These are phyloP conservation scores for Tiaroga cobitis DNA, from an alignment of 2,797 vertebrate genomes.

Conservation along the genomic window DNA sequence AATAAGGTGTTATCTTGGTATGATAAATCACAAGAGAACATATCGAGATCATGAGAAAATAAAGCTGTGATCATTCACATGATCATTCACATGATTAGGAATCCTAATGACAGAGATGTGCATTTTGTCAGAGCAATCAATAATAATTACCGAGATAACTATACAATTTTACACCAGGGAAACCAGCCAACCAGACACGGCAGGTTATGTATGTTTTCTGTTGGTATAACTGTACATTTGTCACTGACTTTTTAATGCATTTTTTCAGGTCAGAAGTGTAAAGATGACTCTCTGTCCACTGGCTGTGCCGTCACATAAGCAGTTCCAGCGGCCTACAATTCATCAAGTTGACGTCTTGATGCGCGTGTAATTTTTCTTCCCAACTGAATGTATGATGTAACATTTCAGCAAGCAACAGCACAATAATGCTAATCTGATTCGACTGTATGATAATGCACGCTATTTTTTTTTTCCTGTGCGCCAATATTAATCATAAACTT, in stretches of 20 bases:
- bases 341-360: constrained; percentile 41
- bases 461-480: constrained; percentile 3
- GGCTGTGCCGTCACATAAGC: constrained; percentile 5
- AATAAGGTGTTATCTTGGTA: not conserved
- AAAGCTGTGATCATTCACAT: not conserved
- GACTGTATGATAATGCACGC: constrained; percentile 20
- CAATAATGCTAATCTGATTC: constrained; percentile 35
- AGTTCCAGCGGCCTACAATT: constrained; percentile 39
- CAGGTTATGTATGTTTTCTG: not conserved
- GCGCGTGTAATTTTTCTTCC: constrained; percentile 12
- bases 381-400: constrained; percentile 39
- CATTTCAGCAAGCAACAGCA: constrained; percentile 35
- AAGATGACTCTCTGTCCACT: constrained; percentile 12
- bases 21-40: not conserved
- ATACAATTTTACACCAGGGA: not conserved
- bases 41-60: not conserved
- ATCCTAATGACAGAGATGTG: not conserved
- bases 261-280: not conserved
- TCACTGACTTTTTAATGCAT: not conserved
- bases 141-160: not conserved
- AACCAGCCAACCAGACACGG: not conserved
- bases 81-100: no score
- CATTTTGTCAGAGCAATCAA: not conserved
- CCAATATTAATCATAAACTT: constrained; percentile 31
- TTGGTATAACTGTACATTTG: not conserved